phyloP scores from a whole-genome alignment of 2,888 invertebrate genomes.

The Hypomecis atomaria region DNA sequence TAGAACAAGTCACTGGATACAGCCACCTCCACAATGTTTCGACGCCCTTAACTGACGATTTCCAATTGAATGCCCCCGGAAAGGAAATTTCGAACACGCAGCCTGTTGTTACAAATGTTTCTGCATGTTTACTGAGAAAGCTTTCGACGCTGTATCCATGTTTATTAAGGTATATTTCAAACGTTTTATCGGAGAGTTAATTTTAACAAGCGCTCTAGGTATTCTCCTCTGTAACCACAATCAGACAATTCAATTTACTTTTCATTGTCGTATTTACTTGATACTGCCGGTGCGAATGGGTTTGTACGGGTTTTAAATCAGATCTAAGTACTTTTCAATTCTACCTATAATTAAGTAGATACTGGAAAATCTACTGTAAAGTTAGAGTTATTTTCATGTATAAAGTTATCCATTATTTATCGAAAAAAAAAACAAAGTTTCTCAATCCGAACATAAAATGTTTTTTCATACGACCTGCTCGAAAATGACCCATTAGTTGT shows the following conservation, averaged over 20 bases:
- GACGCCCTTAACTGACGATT: constrained; percentile 47
- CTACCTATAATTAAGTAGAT: too few relatives aligned
- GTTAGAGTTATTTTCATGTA: too few relatives aligned
- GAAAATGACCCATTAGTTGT: too few relatives aligned
- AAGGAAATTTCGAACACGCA: constrained; percentile 47
- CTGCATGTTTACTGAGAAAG: constrained; percentile 30
- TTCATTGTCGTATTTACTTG: neutral
- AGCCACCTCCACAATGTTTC: constrained; percentile 10
- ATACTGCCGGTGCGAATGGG: neutral
- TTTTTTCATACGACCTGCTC: too few relatives aligned
- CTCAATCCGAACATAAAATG: too few relatives aligned
- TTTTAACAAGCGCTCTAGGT: constrained; percentile 7
- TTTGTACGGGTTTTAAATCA: neutral
- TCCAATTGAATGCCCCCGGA: constrained; percentile 51
- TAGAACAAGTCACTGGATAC: constrained; percentile 10
- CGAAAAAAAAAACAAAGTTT: too few relatives aligned
- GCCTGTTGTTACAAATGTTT: constrained; percentile 40
- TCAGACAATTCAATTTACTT: neutral
- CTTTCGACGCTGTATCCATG: constrained; percentile 4
- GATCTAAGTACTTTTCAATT: too few relatives aligned
- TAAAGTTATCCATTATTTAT: too few relatives aligned
- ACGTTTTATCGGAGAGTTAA: constrained; percentile 11
- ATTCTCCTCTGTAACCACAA: neutral
- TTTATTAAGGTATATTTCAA: constrained; percentile 14
- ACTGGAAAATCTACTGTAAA: too few relatives aligned